These are phyloP conservation scores for Doryteuthis pealeii DNA, from an alignment of 1,140 invertebrate species.

Conservation along the genomic window DNA sequence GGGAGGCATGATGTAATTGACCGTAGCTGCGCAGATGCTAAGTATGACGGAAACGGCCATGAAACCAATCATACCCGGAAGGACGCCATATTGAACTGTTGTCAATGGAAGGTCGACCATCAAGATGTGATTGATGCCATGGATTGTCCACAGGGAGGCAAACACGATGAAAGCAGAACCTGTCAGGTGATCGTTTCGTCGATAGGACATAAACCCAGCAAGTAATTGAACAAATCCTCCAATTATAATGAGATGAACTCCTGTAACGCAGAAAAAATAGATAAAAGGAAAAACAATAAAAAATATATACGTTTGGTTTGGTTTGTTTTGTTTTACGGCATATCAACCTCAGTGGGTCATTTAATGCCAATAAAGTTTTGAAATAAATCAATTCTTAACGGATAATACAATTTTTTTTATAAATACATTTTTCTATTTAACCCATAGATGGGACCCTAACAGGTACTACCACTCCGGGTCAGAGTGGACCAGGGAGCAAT, in stretches of 20 bases:
- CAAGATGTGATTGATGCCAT: conserved; percentile 39
- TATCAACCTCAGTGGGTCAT: too few relatives aligned
- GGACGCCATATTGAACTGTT: conserved; percentile 20
- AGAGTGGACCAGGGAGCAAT: too few relatives aligned
- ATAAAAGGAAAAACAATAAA: too few relatives aligned
- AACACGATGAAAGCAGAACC: conserved; percentile 43
- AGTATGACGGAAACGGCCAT: conserved; percentile 38
- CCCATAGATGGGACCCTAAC: too few relatives aligned
- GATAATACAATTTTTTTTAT: too few relatives aligned
- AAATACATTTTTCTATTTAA: too few relatives aligned
- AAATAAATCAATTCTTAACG: too few relatives aligned
- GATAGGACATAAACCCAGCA: conserved; percentile 36
- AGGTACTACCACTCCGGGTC: too few relatives aligned
- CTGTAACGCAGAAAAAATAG: conserved; percentile 32
- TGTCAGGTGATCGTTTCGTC: conserved; percentile 43
- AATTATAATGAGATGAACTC: conserved; percentile 43
- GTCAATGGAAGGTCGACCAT: conserved; percentile 13
- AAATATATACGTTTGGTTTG: too few relatives aligned
- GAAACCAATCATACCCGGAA: conserved; percentile 41
- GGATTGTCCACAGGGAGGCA: conserved; percentile 39
- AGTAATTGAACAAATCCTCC: conserved; percentile 42
- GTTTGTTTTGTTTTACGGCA: too few relatives aligned
- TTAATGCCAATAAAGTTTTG: too few relatives aligned
- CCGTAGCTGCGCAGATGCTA: conserved; percentile 41
- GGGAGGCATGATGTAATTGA: conserved; percentile 46